Evolutionary conservation across 2,797 vertebrate genomes (phyloP), one percentile per base, ranked within the genome.

Genomic region (Antennarius maculatus): DNA sequence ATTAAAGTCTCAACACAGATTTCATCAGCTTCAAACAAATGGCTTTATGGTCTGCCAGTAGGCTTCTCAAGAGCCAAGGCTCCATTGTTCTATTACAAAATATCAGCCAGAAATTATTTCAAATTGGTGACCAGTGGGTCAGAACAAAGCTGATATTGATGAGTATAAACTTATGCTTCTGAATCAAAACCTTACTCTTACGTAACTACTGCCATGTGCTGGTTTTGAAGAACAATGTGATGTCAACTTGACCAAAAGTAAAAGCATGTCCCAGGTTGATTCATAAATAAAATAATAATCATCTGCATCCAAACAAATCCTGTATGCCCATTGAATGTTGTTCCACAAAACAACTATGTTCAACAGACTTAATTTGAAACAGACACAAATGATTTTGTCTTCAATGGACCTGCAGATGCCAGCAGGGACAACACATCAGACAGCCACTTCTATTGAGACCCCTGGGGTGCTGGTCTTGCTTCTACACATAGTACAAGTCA

Each of bases 241-340:
- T 27, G 16, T 6, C 11, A 12, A 58, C 45, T 9, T 62, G 29
- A 62, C 15, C 6, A 29, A n/a, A 62, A 50, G 53, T 49, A 18
- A 50, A 46, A 29, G 49, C 23, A 23, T 23, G 23, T 23, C 23
- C 23, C 1, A 29, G 10, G 54, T 1, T 45, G 45, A 34, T 45
- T 46, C 4, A 77, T 23, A 12, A 52, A 57, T 18, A 54, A 37
- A 62, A 52, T 49, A 18, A 55, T 52, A 55, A 34, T 34, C 31
- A 34, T 34, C 31, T 23, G 23, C 23, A 23, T 23, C 23, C 23
- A 23, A 23, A 23, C 39, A 13, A 42, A 13, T 31, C 28, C 50
- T 3, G 60, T 43, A 17, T 15, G 49, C 52, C 28, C 3, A 34
- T 5, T 41, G 17, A 28, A 43, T 17, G 17, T n/a, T 47, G 15